A percentile compares a stretch with the other conserved stretches of the same genome.
Evolutionary conservation across 2,113 vertebrate species (phyloP).

Genomic region (Oxyura jamaicensis): DNA sequence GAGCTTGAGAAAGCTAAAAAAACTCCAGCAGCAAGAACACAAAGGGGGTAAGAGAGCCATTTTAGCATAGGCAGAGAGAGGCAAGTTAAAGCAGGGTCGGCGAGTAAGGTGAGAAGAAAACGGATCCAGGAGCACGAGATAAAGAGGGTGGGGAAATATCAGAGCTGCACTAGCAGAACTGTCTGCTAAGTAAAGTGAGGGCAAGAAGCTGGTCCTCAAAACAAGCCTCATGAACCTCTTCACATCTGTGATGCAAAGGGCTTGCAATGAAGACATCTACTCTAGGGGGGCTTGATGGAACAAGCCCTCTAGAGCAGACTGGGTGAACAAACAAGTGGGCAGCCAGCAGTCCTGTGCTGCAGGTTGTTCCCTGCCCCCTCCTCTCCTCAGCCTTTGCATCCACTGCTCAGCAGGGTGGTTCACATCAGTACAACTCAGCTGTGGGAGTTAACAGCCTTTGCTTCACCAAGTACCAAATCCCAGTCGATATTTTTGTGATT

Average conservation of each 20-base stretch:
- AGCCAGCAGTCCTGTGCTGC: not conserved
- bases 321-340: fast-evolving
- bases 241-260: not conserved
- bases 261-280: not conserved
- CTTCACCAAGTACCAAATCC: not conserved
- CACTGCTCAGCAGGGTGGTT: not conserved
- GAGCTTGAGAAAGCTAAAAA: constrained; percentile 46
- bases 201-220: not conserved
- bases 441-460: not conserved
- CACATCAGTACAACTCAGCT: not conserved
- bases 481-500: not conserved
- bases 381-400: not conserved
- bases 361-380: not conserved
- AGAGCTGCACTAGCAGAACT: not conserved
- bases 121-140: not conserved
- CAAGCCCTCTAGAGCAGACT: not conserved
- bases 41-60: not conserved
- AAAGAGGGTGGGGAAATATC: not conserved
- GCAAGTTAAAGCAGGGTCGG: constrained; percentile 17
- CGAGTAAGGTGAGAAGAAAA: not conserved
- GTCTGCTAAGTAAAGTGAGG: not conserved
- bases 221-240: not conserved
- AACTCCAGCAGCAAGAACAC: constrained; percentile 6
- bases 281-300: not conserved
- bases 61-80: not conserved